phyloP scores from a whole-genome alignment of 2,888 invertebrate genomes.

The Stenurella melanura region DNA sequence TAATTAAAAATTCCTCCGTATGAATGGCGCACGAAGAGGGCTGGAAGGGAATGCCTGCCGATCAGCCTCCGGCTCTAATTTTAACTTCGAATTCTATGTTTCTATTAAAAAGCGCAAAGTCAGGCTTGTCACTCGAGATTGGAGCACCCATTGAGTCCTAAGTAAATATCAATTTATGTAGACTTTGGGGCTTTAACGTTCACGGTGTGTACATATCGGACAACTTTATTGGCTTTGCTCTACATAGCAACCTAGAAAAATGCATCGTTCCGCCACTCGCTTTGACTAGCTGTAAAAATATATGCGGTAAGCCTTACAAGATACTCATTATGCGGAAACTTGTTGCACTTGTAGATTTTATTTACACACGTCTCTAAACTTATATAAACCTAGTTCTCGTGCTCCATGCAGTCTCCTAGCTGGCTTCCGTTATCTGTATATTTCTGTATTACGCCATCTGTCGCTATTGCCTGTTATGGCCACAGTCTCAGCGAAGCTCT shows the following conservation, averaged over 20 bases:
- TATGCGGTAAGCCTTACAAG: background rate
- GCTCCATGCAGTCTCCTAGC: no score
- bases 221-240: slow-evolving; percentile 8
- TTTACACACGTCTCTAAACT: background rate
- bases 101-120: slow-evolving; percentile 32
- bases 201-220: slow-evolving; percentile 21
- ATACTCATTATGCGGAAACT: background rate
- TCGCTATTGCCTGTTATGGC: no score
- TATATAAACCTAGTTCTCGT: no score
- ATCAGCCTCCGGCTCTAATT: slow-evolving; percentile 6
- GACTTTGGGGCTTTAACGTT: background rate
- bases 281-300: background rate
- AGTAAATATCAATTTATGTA: slow-evolving; percentile 31
- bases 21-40: no score
- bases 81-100: slow-evolving; percentile 10
- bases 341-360: background rate
- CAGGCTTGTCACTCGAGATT: slow-evolving; percentile 16
- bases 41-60: background rate
- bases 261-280: background rate
- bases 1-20: no score
- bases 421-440: no score
- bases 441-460: no score
- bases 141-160: slow-evolving; percentile 33
- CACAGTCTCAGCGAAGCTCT: no score
- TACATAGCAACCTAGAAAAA: background rate